Base-by-base conservation (phyloP, 1,140 invertebrate genomes). In the Rhynchophorus ferrugineus region DNA sequence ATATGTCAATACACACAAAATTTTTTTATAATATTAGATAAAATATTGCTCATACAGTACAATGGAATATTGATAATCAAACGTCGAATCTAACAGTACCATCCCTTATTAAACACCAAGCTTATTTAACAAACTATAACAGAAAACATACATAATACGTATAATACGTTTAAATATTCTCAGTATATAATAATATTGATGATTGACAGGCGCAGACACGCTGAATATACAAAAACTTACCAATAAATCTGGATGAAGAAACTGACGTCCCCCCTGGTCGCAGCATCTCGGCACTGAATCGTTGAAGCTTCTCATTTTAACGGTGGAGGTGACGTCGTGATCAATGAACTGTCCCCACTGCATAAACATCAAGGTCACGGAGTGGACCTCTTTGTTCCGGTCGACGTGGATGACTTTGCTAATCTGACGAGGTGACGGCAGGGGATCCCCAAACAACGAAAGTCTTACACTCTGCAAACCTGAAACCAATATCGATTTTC, bases 311-410 rank as follows among this genome's bases (percentile, higher is more conserved):
- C 83, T 74, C 1, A 78, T 76, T 58, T 79, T 77, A 0, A 76
- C 77, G 7, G 80, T 77, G 29, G 84, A 83, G 3, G 85, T 87
- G 13, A 90, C 63, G 64, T 90, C 87, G 62, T 90, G 87, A 67
- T 89, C 87, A 19, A 90, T 61, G 56, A 91, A 83, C 65, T 90
- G 87, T 1, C 88, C 88, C 87, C 87, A 91, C 65, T 91, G 88
- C 79, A 89, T 89, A 9, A 89, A 71, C 79, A 91, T 82, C 35
- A 89, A 80, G 0, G 87, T 89, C 6, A 85, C 69, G 2, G 74
- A 73, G 0, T 63, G 59, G 0, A 74, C 71, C 54, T 81, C 77
- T 0, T 75, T 69, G 50, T 86, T 76, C 46, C 71, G 71, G 11
- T 82, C 78, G 43, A 78, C 73, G 62, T 87, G 84, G 36, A 88